These are phyloP conservation scores for Lumbricus terrestris DNA, from an alignment of 2,888 invertebrate species.

Conservation along the genomic window DNA sequence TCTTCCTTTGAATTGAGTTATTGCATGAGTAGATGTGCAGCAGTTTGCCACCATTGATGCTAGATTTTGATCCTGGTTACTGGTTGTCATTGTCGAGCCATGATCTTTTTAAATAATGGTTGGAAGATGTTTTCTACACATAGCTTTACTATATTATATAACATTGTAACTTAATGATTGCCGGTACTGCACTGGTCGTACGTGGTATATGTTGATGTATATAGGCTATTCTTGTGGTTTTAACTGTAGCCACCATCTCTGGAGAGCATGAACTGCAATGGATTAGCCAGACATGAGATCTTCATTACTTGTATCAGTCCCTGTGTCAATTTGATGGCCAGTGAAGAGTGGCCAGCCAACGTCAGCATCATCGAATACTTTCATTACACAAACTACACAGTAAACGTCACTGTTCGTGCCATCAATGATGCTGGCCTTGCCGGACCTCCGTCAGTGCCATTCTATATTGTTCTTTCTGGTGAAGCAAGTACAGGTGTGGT, in stretches of 20 bases:
- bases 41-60: background rate
- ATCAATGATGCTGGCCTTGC: background rate
- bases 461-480: background rate
- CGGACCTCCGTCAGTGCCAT: background rate
- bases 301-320: background rate
- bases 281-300: background rate
- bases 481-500: background rate
- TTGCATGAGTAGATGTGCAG: background rate
- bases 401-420: background rate
- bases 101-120: background rate
- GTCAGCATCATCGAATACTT: background rate
- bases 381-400: conserved; percentile 3
- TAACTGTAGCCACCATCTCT: background rate
- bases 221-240: background rate
- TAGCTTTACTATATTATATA: background rate
- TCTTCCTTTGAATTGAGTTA: background rate
- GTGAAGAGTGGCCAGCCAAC: background rate
- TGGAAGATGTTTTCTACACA: background rate
- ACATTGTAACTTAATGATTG: background rate
- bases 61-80: background rate
- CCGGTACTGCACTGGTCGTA: background rate
- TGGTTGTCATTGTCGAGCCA: background rate
- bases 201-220: background rate
- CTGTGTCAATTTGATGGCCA: background rate
- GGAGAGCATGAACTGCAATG: background rate